Base-by-base conservation (phyloP, 2,888 invertebrate species). In the Sphaerophoria taeniata region DNA sequence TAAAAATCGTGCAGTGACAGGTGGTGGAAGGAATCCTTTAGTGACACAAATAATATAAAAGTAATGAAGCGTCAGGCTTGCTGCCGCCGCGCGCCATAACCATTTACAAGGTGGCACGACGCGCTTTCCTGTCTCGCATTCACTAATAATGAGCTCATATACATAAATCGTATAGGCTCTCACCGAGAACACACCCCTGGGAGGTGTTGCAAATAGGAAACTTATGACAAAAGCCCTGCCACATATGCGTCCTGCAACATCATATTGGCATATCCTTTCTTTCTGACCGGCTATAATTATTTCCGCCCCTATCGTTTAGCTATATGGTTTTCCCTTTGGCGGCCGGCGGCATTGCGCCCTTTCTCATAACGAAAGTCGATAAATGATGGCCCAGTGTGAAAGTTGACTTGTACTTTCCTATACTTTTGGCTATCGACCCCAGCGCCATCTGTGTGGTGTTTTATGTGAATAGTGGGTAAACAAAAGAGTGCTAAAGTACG, bases 31-130 rank as follows among this genome's bases (percentile, higher is more conserved):
- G 67, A 79, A 75, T 72, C 72, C 79, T 84, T 79, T 75, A 55
- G 75, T 79, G 80, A 72, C 71, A 85, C 81, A 61, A 85, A 85
- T 76, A 73, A 77, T 81, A 77, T 81, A 77, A 77, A 81, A 77
- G 51, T 81, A 85, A 85, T 85, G 85, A 85, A 85, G 85, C 81
- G 81, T 78, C 78, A 49, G 82, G 63, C 36, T 61, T 63, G 49
- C 49, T 34, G 65, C 34, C 49, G 16, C 16, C 33, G 7, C 51
- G 34, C n/a, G 24, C 24, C 9, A 11, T 14, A n/a, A 3, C 3
- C 67, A 67, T 14, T 0, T 24, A 45, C 5, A 58, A 14, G 16
- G 61, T 67, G 14, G 39, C 60, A 33, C 71, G 34, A 65, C 71
- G 24, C 70, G n/a, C 58, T 60, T 58, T 70, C 24, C 24, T 24